Conservation (phyloP, 2,797 vertebrate species). For the Catharus ustulatus region DNA sequence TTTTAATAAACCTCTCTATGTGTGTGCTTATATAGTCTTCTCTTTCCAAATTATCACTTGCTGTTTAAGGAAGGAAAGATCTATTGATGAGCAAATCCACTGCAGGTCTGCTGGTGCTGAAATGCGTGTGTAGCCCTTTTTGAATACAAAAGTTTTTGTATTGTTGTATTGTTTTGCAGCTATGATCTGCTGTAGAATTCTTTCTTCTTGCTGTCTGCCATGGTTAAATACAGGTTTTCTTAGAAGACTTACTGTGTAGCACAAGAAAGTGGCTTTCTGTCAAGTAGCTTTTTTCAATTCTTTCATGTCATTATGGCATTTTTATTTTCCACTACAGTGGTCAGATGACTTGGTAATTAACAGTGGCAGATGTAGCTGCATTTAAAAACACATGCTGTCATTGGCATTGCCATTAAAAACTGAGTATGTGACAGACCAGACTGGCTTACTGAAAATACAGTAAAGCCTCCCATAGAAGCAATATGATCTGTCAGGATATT, state of each 20-base stretch:
- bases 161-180: neutral
- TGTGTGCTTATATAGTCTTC: neutral
- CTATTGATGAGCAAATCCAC: neutral
- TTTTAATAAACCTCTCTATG: accelerated
- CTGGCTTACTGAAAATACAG: conserved; percentile 17
- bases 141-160: neutral
- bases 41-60: neutral
- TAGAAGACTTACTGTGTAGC: neutral
- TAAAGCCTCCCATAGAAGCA: neutral
- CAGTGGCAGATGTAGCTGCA: conserved; percentile 47
- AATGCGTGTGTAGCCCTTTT: neutral
- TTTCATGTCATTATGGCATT: neutral
- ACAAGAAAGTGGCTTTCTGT: neutral
- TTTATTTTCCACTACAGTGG: conserved; percentile 15
- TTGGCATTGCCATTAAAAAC: conserved; percentile 39
- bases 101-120: neutral
- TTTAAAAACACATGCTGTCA: conserved; percentile 34
- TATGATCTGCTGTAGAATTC: neutral
- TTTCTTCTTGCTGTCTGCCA: neutral
- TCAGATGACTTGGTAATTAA: conserved; percentile 44
- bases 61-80: neutral
- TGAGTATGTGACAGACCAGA: conserved; percentile 35
- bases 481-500: neutral
- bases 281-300: neutral
- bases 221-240: neutral